Evolutionary conservation across 2,888 invertebrate species (phyloP).

Genomic region (Mesorhabditis spiculigera): DNA sequence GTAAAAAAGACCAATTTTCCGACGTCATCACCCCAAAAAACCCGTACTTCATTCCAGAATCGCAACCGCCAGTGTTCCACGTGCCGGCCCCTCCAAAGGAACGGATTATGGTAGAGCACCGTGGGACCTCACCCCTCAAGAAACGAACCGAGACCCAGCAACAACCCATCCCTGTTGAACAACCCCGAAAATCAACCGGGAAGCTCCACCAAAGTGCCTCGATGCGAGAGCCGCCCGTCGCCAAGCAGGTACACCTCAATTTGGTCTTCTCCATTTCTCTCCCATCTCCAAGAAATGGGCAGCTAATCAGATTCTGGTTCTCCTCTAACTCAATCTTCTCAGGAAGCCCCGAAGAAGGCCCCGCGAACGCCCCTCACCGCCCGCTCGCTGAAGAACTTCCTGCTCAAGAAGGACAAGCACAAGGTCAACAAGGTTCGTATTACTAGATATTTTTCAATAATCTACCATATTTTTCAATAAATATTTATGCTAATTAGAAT

Average conservation of each 20-base stretch:
- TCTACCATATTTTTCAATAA: too few species aligned
- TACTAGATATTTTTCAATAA: background rate
- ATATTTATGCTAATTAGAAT: too few species aligned
- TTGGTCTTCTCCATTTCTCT: too few species aligned
- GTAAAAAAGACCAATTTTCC: too few species aligned
- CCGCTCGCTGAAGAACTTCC: conserved; percentile 4
- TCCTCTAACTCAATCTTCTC: too few species aligned
- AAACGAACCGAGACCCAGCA: background rate
- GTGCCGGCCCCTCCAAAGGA: background rate
- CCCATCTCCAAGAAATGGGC: too few species aligned
- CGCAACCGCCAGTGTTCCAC: background rate
- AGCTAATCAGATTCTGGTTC: too few species aligned
- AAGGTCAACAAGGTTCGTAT: background rate
- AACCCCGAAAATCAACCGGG: background rate
- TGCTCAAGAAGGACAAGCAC: background rate
- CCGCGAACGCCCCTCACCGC: background rate
- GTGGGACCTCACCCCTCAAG: background rate
- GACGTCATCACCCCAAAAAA: too few species aligned
- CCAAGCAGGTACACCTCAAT: too few species aligned
- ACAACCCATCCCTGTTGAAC: background rate
- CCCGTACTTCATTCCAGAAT: background rate
- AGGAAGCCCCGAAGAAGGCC: background rate
- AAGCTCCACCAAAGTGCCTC: background rate
- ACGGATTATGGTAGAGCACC: background rate
- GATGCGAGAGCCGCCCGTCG: background rate